A percentile compares a stretch with the other conserved stretches of the same genome.
Evolutionary conservation across 2,888 invertebrate genomes (phyloP).

Genomic region (Sinopyrophorus schimmeli): DNA sequence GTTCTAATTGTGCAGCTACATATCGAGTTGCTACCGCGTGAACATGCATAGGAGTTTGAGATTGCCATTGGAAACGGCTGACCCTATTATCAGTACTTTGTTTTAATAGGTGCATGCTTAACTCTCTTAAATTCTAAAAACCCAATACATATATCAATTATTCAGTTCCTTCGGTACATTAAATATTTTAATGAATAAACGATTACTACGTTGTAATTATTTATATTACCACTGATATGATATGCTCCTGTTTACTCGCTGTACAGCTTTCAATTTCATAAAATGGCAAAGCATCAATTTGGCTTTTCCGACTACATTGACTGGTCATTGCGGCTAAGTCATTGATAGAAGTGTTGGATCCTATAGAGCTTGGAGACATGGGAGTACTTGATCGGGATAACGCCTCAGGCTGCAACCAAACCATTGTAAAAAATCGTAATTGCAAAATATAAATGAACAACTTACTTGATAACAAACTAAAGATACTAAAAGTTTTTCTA

Average conservation of each 20-base stretch:
- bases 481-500: constrained; percentile 77
- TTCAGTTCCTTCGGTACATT: too few relatives aligned
- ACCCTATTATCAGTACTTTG: constrained; percentile 60
- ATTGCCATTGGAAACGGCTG: constrained; percentile 55
- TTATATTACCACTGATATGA: constrained; percentile 73
- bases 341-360: constrained; percentile 53
- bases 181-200: too few relatives aligned
- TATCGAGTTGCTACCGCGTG: constrained; percentile 82
- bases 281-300: constrained; percentile 71
- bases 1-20: constrained; percentile 80
- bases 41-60: constrained; percentile 70
- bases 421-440: constrained; percentile 3
- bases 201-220: too few relatives aligned
- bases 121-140: constrained; percentile 76
- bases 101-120: constrained; percentile 81
- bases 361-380: constrained; percentile 68
- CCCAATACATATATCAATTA: too few relatives aligned
- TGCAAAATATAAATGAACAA: constrained; percentile 1
- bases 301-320: constrained; percentile 55
- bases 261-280: constrained; percentile 83
- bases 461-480: constrained; percentile 78
- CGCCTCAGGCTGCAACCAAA: constrained; percentile 71
- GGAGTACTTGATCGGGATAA: constrained; percentile 84
- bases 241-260: constrained; percentile 85
- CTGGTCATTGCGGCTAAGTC: constrained; percentile 57